phyloP scores from a whole-genome alignment of 2,113 vertebrate species.

The Microcebus lehilahytsara region DNA sequence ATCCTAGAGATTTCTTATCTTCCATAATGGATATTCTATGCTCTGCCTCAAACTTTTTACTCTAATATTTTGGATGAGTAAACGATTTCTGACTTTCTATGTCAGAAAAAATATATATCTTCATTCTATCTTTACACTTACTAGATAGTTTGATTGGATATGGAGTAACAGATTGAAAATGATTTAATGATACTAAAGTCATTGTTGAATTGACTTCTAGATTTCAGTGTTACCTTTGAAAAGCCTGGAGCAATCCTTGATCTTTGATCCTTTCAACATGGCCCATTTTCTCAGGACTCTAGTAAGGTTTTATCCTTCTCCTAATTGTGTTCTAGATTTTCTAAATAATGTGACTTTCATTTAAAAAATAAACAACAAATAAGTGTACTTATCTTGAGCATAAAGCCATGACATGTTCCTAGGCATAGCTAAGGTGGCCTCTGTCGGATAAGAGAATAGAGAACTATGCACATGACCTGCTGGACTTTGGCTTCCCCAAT shows the following conservation, averaged over 20 bases:
- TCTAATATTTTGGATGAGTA: neutral
- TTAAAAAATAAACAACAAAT: neutral
- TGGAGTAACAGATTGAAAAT: neutral
- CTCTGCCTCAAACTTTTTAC: neutral
- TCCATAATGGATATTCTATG: neutral
- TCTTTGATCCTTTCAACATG: neutral
- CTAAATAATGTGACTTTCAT: neutral
- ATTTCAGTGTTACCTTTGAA: neutral
- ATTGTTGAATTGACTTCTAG: neutral
- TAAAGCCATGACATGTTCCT: neutral
- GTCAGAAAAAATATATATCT: no score
- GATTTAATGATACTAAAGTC: neutral
- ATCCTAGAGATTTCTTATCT: neutral
- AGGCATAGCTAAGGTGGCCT: fast-evolving
- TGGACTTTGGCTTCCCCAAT: neutral
- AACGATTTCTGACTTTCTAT: neutral
- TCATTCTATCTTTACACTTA: neutral
- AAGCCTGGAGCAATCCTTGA: neutral
- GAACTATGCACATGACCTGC: fast-evolving
- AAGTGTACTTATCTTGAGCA: neutral
- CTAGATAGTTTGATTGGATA: neutral
- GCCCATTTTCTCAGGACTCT: neutral
- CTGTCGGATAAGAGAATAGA: neutral
- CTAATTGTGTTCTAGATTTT: neutral
- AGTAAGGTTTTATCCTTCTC: neutral